Percentiles rank a stretch among this genome's conserved stretches.
These are phyloP conservation scores for Catharus minimus DNA, from an alignment of 2,113 vertebrate genomes.

Conservation along the genomic window DNA sequence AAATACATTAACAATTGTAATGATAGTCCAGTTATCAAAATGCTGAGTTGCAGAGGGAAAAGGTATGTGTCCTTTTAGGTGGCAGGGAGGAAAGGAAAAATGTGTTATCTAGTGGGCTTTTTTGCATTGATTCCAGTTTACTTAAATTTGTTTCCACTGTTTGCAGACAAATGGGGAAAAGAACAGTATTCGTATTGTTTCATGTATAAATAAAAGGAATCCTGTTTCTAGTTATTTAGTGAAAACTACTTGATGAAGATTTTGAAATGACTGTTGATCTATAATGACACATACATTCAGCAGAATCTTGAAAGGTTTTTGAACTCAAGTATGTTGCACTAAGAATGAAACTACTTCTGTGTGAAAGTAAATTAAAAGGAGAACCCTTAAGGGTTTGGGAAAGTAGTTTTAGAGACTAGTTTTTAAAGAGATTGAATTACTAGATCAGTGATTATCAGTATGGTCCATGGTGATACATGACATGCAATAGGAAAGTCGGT, in stretches of 20 bases:
- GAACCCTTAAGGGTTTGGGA: not conserved
- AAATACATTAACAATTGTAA: not conserved
- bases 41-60: not conserved
- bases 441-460: not conserved
- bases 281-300: not conserved
- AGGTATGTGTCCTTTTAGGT: not conserved
- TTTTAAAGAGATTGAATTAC: not conserved
- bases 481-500: not conserved
- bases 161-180: not conserved
- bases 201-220: not conserved
- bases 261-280: not conserved
- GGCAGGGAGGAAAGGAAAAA: not conserved
- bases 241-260: not conserved
- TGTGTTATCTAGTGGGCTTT: not conserved
- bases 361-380: not conserved
- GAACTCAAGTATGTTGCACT: not conserved
- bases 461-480: not conserved
- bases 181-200: not conserved
- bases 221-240: not conserved
- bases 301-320: not conserved
- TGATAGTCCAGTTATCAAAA: not conserved
- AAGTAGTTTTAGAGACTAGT: not conserved
- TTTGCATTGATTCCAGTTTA: not conserved
- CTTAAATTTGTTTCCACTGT: not conserved
- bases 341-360: not conserved